Evolutionary conservation across 1,140 invertebrate genomes (phyloP).

Genomic region (Rhagoletis pomonella): DNA sequence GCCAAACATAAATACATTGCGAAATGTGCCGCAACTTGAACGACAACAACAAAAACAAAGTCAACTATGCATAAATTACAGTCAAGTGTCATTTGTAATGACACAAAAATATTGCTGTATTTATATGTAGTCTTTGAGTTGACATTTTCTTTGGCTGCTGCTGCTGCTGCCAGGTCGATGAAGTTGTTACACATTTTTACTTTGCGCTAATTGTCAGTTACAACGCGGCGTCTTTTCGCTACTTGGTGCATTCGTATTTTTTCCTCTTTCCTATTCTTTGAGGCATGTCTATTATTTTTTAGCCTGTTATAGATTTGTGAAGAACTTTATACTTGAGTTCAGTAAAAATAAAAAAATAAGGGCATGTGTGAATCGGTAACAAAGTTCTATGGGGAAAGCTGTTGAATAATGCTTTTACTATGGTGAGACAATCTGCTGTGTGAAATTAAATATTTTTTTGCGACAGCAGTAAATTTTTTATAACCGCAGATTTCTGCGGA

Average conservation of each 20-base stretch:
- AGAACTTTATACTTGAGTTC: too few species aligned
- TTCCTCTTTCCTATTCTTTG: too few species aligned
- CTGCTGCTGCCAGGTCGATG: neutral
- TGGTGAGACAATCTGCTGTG: too few species aligned
- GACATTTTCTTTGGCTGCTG: neutral
- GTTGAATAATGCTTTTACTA: too few species aligned
- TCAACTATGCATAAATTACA: conserved; percentile 41
- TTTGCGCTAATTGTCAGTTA: conserved; percentile 32
- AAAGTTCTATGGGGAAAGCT: too few species aligned
- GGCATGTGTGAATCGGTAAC: too few species aligned
- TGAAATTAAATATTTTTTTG: too few species aligned
- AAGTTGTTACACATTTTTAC: conserved; percentile 48
- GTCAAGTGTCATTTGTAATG: conserved; percentile 51
- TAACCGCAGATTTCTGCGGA: too few species aligned
- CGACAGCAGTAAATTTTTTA: too few species aligned
- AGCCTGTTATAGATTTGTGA: too few species aligned
- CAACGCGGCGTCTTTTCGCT: neutral
- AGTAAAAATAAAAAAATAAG: too few species aligned
- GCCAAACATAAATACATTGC: neutral
- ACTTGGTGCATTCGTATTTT: neutral
- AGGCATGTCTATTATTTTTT: too few species aligned
- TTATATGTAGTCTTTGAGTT: neutral
- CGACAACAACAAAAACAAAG: conserved; percentile 1
- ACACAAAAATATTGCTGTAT: conserved; percentile 39
- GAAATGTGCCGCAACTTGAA: conserved; percentile 36